Base-by-base conservation (phyloP, 2,797 vertebrate species). In the Myiotriccus ornatus region DNA sequence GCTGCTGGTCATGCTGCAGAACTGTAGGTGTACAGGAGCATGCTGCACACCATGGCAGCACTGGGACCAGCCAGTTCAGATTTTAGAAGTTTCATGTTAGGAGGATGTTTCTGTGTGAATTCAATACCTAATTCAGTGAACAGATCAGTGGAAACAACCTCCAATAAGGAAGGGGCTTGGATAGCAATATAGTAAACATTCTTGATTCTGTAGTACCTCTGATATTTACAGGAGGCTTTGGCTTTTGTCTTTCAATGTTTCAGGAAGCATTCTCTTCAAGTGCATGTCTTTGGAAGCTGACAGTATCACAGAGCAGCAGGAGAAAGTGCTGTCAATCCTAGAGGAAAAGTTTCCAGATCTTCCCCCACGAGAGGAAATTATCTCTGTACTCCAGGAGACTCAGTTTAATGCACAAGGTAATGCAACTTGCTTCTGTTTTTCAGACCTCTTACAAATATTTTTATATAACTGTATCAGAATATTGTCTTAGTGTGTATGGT, bases 191-290 rank as follows among this genome's bases (percentile, higher is more conserved):
- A 71, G 25, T 71, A 75, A 60, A 62, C 19, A 7, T 12, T 69
- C 56, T 56, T 80, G n/a, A 80, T 92, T 71, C 41, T 77, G 12
- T 68, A 35, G 23, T 73, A 30, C 9, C 27, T 67, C 53, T 21
- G n/a, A n/a, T 71, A 8, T n/a, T 70, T 55, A 35, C 30, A 64
- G 41, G 43, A 73, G 64, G 15, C 7, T 39, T 53, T 89, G 71
- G 89, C 30, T 85, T 90, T 93, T 90, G 30, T 84, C 10, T 75
- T 91, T 41, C 14, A 77, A 79, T 32, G 12, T 96, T 97, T 83
- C 95, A 99, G 99, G 98, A 95, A 99, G 98, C 47, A 97, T 99
- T 91, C 97, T 97, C 60, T 98, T 98, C 78, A 98, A 98, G 73
- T 98, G 97, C 75, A 87, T 98, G 89, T 97, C 98, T 96, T 91